These are phyloP conservation scores for Drosophila sucinea DNA, from an alignment of 1,140 invertebrate species.

Conservation along the genomic window DNA sequence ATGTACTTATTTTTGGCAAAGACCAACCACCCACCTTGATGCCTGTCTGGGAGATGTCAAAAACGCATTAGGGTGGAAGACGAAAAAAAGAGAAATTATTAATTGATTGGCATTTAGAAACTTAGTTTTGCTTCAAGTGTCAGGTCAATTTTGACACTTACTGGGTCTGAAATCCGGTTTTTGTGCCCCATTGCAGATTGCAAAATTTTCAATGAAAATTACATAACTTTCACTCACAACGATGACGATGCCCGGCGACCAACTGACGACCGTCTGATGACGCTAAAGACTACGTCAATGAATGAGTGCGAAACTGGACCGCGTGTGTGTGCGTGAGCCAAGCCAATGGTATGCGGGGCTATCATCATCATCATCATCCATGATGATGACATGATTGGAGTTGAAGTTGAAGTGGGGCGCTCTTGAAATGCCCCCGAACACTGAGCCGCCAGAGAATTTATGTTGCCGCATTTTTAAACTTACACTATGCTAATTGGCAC, in stretches of 20 bases:
- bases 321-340: constrained; percentile 31
- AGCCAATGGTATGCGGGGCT: constrained; percentile 25
- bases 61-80: constrained; percentile 52
- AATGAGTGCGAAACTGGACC: constrained; percentile 74
- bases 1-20: constrained; percentile 34
- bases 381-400: constrained; percentile 42
- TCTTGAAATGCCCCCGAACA: constrained; percentile 19
- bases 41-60: constrained; percentile 55
- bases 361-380: constrained; percentile 61
- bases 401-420: constrained; percentile 24
- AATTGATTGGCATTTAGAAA: constrained; percentile 78
- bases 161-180: constrained; percentile 60
- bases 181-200: constrained; percentile 62
- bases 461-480: constrained; percentile 11
- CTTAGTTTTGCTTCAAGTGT: constrained; percentile 63
- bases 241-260: constrained; percentile 41
- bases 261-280: constrained; percentile 11
- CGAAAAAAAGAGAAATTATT: constrained; percentile 72
- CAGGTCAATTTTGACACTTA: constrained; percentile 51
- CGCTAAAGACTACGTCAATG: constrained; percentile 45
- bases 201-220: constrained; percentile 65
- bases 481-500: constrained; percentile 62
- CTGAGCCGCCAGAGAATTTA: neutral
- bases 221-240: constrained; percentile 76
- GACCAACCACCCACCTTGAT: neutral